Percentiles rank a stretch among this genome's conserved stretches.
These are phyloP conservation scores for Albula glossodonta DNA, from an alignment of 2,113 vertebrate species.

Conservation along the genomic window DNA sequence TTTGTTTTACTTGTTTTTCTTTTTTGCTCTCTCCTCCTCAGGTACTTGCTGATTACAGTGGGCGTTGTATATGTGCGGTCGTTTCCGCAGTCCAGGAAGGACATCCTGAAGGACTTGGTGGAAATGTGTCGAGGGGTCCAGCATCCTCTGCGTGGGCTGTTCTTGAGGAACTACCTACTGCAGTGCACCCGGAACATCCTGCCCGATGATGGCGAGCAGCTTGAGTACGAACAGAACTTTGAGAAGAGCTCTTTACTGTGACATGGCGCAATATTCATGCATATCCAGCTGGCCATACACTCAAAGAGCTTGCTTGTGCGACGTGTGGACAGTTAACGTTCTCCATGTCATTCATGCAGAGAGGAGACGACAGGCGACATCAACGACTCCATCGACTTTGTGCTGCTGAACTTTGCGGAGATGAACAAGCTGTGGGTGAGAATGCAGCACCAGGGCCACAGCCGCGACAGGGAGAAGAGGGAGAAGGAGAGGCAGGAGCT, in stretches of 20 bases:
- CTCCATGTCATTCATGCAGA: constrained; percentile 49
- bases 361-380: constrained; percentile 97
- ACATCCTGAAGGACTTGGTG: constrained; percentile 97
- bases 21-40: constrained; percentile 46
- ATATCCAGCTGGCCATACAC: no score
- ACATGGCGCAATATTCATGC: no score
- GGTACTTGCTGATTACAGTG: constrained; percentile 95
- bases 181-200: constrained; percentile 97
- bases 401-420: constrained; percentile 96
- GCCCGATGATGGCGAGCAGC: constrained; percentile 93
- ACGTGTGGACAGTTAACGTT: not conserved
- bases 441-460: constrained; percentile 98
- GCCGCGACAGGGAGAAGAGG: constrained; percentile 92
- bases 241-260: no score
- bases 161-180: constrained; percentile 94
- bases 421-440: constrained; percentile 99
- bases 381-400: constrained; percentile 95
- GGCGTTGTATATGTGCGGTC: constrained; percentile 98
- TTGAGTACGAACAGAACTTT: constrained; percentile 75
- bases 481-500: constrained; percentile 95
- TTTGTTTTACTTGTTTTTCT: not conserved
- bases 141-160: constrained; percentile 92
- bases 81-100: constrained; percentile 98
- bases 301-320: no score
- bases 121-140: constrained; percentile 99